Base-by-base conservation (phyloP, 1,140 invertebrate genomes). In the Battus philenor region DNA sequence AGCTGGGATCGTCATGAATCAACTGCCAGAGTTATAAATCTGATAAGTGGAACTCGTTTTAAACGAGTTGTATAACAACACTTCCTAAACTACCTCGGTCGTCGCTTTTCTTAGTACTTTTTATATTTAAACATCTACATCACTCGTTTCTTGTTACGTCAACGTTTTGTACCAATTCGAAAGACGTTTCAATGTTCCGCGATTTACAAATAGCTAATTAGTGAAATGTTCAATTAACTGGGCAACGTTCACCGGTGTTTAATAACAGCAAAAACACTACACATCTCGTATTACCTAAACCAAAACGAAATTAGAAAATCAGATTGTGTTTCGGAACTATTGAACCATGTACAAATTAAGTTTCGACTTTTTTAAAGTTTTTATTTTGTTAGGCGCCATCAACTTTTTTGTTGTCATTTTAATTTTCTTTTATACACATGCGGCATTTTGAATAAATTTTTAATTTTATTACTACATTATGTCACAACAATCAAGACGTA, bases 21-120 rank as follows among this genome's bases (percentile, higher is more conserved):
- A 84, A 81, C 52, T 50, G 71, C 55, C 59, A 56, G 61, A 63
- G 62, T 73, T 68, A 75, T 83, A 76, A 74, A 81, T 81, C 72
- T 78, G 74, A 80, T 81, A 77, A 68, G 50, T 71, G 47, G 59
- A 78, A 78, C 74, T 71, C 60, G 75, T 80, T 80, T 63, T 54
- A 47, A 56, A 43, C 57, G 31, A 59, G 44, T 53, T 52, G 58
- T 50, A 62, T 59, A 59, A 66, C 50, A 57, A 68, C 57, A 59
- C 59, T 63, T 62, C 55, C 48, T 58, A 57, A 53, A 48, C 49
- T 56, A 56, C 60, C 51, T 34, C 20, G 12, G 31, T 9, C 46
- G 26, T 46, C 51, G 46, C 47, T 45, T 58, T 61, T 48, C 38
- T 48, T 36, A 34, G 24, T 36, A 10, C 34, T 33, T 17, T 41